phyloP scores from a whole-genome alignment of 1,140 invertebrate genomes.

The Drosophila erecta region DNA sequence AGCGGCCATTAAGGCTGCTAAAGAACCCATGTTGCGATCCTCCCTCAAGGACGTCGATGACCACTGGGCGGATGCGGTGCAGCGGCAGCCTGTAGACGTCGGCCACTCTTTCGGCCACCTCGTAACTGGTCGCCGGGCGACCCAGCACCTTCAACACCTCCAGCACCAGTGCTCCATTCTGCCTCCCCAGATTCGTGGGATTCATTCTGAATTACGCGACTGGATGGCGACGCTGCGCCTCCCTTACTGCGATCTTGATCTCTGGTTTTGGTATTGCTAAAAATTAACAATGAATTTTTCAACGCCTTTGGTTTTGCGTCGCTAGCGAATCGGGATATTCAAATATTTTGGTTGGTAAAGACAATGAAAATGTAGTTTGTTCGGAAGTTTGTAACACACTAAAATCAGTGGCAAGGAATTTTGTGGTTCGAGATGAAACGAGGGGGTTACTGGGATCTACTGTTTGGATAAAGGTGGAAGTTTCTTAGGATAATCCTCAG shows the following conservation, averaged over 20 bases:
- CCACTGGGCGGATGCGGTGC: conserved; percentile 56
- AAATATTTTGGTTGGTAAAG: conserved; percentile 32
- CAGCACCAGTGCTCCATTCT: conserved; percentile 64
- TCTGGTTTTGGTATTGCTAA: conserved; percentile 25
- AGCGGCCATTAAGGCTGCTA: conserved; percentile 34
- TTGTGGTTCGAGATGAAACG: not conserved
- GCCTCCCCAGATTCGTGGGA: conserved; percentile 66
- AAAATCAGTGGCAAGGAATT: not conserved
- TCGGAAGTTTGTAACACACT: conserved; percentile 30
- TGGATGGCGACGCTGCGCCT: not conserved
- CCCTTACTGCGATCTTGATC: not conserved
- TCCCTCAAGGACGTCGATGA: conserved; percentile 50
- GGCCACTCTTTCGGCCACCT: conserved; percentile 56
- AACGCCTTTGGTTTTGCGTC: conserved; percentile 10
- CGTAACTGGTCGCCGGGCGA: conserved; percentile 57
- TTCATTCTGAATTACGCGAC: conserved; percentile 42
- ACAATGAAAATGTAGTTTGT: conserved; percentile 18
- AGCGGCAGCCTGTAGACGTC: conserved; percentile 55
- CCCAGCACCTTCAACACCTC: conserved; percentile 66
- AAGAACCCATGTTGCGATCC: conserved; percentile 56
- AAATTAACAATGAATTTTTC: conserved; percentile 50
- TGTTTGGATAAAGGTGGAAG: too few species aligned
- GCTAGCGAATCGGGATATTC: conserved; percentile 5
- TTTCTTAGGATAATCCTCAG: not conserved
- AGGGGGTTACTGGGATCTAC: conserved; percentile 11